These are phyloP conservation scores for Tetanocera ferruginea DNA, from an alignment of 2,888 invertebrate species.

Conservation along the genomic window DNA sequence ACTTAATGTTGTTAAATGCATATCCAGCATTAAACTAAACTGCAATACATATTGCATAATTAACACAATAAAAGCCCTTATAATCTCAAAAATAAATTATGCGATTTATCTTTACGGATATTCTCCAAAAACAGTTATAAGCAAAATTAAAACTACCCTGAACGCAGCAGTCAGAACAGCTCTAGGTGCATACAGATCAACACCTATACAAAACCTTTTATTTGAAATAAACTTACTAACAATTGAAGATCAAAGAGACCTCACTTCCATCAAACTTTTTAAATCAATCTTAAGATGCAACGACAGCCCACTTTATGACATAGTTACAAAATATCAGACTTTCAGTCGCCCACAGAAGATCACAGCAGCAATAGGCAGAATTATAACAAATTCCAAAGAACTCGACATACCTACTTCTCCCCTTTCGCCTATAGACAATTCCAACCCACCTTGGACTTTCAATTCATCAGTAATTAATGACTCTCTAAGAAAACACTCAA, in stretches of 20 bases:
- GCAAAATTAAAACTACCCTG: conserved; percentile 30
- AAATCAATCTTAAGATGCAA: too few species aligned
- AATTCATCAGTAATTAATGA: too few species aligned
- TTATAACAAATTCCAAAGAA: too few species aligned
- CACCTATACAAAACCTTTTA: conserved; percentile 39
- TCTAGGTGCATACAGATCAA: conserved; percentile 34
- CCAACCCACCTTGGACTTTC: too few species aligned
- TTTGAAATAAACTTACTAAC: conserved; percentile 30
- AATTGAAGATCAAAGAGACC: conserved; percentile 7
- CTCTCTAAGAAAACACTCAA: too few species aligned
- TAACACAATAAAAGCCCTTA: conserved; percentile 20
- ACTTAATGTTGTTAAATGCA: conserved; percentile 39
- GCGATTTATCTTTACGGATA: conserved; percentile 31
- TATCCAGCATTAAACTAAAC: conserved; percentile 32
- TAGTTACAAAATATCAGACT: too few species aligned
- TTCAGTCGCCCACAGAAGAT: too few species aligned
- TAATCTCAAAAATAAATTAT: conserved; percentile 40
- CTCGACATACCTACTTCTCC: too few species aligned
- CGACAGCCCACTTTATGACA: too few species aligned
- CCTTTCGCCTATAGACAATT: too few species aligned
- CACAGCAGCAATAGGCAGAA: too few species aligned
- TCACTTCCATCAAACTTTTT: too few species aligned
- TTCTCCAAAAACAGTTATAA: not conserved
- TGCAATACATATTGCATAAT: conserved; percentile 30
- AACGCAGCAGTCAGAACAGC: conserved; percentile 31